phyloP scores from a whole-genome alignment of 2,888 invertebrate genomes.

The Choreutis nemorana region DNA sequence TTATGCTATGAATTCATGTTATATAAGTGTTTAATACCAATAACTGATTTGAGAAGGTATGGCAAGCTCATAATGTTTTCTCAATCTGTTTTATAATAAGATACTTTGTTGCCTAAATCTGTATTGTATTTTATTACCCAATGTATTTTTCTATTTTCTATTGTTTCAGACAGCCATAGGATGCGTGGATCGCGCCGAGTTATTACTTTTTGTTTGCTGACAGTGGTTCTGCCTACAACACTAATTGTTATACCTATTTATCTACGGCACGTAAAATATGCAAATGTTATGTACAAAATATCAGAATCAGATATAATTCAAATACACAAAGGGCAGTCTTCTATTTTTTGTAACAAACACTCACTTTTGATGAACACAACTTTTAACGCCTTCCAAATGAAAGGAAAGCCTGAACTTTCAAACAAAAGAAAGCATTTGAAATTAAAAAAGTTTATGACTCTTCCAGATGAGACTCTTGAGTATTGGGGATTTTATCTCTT shows the following conservation, averaged over 20 bases:
- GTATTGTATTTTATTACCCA: too few relatives aligned
- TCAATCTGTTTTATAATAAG: too few relatives aligned
- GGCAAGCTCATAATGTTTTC: too few relatives aligned
- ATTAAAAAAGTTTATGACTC: constrained; percentile 80
- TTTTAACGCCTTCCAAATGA: constrained; percentile 78
- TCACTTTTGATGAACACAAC: constrained; percentile 77
- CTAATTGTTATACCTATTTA: constrained; percentile 81
- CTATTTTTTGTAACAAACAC: constrained; percentile 83
- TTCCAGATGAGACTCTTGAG: constrained; percentile 86
- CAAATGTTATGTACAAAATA: constrained; percentile 79
- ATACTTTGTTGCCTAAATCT: too few relatives aligned
- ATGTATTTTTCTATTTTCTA: too few relatives aligned
- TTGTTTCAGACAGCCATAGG: constrained; percentile 69
- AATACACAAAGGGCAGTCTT: constrained; percentile 82
- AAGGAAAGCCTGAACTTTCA: constrained; percentile 73
- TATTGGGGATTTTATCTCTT: constrained; percentile 89
- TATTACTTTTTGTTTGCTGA: constrained; percentile 78
- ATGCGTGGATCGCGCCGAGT: constrained; percentile 85
- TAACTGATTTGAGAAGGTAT: too few relatives aligned
- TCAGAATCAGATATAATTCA: constrained; percentile 87
- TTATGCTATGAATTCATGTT: too few relatives aligned
- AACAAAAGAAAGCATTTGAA: constrained; percentile 76
- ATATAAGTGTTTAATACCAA: too few relatives aligned
- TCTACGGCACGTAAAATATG: constrained; percentile 77
- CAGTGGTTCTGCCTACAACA: constrained; percentile 76